A percentile compares a stretch with the other conserved stretches of the same genome.
Conservation (phyloP, 2,113 vertebrate species). For the Sinocyclocheilus anshuiensis region DNA sequence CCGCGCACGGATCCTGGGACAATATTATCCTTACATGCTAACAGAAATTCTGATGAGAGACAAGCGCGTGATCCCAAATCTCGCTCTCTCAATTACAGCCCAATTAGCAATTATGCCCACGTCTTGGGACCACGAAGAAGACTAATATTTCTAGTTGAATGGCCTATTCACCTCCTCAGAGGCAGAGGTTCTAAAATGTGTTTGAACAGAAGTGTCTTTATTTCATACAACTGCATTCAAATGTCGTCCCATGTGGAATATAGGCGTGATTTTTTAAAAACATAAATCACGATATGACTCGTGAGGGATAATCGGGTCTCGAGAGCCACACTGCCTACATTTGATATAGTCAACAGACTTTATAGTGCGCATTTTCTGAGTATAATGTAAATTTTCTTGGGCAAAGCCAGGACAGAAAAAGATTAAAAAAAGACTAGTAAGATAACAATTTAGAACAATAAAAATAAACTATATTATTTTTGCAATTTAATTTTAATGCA, state of each 20-base stretch:
- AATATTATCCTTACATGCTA: slow-evolving; percentile 78
- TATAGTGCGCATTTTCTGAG: too few species aligned
- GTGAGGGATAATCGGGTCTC: neutral
- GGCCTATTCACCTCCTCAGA: slow-evolving; percentile 63
- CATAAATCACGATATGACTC: neutral
- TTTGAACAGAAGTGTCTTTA: slow-evolving; percentile 46
- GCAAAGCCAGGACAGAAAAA: too few species aligned
- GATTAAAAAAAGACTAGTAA: too few species aligned
- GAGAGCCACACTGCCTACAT: neutral
- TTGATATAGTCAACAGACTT: neutral
- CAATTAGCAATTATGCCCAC: slow-evolving; percentile 66
- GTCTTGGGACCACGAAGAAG: slow-evolving; percentile 67
- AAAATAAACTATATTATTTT: neutral
- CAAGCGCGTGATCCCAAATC: slow-evolving; percentile 78
- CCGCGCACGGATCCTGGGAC: slow-evolving; percentile 86
- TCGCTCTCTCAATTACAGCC: slow-evolving; percentile 77
- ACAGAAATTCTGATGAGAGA: slow-evolving; percentile 68
- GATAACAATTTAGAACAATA: neutral
- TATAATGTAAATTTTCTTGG: too few species aligned
- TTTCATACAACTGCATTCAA: neutral
- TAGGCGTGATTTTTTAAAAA: neutral
- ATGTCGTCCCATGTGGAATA: neutral
- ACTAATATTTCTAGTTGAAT: slow-evolving; percentile 68
- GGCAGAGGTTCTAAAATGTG: slow-evolving; percentile 37
- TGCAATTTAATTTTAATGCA: neutral